These are phyloP conservation scores for Synanthedon vespiformis DNA, from an alignment of 2,888 invertebrate species.

Conservation along the genomic window DNA sequence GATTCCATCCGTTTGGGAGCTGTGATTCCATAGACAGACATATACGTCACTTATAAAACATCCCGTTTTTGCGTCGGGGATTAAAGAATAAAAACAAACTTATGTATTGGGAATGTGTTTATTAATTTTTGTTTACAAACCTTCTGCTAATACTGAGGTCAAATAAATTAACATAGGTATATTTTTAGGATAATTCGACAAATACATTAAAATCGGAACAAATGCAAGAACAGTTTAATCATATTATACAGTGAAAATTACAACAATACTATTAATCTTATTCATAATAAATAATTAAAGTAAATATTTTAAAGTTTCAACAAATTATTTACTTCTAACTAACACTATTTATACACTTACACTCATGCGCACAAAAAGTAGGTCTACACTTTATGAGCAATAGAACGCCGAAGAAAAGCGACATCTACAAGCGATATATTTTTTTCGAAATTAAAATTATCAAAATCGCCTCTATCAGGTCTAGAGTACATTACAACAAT, in stretches of 20 bases:
- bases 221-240: too few species aligned
- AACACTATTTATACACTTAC: conserved; percentile 17
- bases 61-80: too few species aligned
- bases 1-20: too few species aligned
- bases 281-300: conserved; percentile 22
- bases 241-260: too few species aligned
- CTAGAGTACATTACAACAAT: too few species aligned
- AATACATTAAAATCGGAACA: not conserved
- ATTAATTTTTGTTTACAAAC: not conserved
- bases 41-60: too few species aligned
- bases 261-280: not conserved
- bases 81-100: not conserved
- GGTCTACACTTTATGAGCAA: not conserved
- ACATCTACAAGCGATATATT: too few species aligned
- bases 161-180: not conserved
- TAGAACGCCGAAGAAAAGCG: too few species aligned
- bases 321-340: conserved; percentile 23
- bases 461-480: too few species aligned
- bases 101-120: conserved; percentile 13
- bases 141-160: not conserved
- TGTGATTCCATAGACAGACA: too few species aligned
- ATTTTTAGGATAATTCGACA: too few species aligned
- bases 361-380: not conserved
- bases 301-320: conserved; percentile 17
- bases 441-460: too few species aligned